phyloP scores from a whole-genome alignment of 2,113 vertebrate genomes.

The Haemorhous mexicanus region DNA sequence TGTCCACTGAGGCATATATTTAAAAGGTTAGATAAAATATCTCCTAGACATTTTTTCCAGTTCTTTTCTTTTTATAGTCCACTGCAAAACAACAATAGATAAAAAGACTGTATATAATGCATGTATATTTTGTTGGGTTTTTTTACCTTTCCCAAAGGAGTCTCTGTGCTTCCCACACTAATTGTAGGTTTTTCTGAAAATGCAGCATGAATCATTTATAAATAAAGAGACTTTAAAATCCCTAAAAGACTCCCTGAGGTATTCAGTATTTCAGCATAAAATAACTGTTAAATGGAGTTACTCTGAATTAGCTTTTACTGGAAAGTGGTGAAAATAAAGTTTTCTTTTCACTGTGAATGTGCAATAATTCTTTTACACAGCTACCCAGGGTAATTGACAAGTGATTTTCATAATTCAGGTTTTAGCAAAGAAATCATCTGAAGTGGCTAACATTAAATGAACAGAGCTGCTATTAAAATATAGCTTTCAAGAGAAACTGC shows the following conservation, averaged over 20 bases:
- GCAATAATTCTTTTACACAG: constrained; percentile 80
- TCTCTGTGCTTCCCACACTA: constrained; percentile 84
- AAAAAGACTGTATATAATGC: constrained; percentile 61
- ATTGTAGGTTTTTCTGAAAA: constrained; percentile 89
- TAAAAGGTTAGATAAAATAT: constrained; percentile 70
- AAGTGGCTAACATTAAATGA: constrained; percentile 61
- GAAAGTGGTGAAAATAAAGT: constrained; percentile 84
- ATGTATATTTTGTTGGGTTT: constrained; percentile 61
- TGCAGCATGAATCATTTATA: constrained; percentile 88
- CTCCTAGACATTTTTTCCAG: constrained; percentile 35
- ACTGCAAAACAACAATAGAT: constrained; percentile 71
- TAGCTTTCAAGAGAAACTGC: constrained; percentile 39
- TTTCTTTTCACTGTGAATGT: constrained; percentile 77
- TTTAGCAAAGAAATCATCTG: constrained; percentile 70
- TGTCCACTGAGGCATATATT: constrained; percentile 53
- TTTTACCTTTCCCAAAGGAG: constrained; percentile 80
- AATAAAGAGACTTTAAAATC: constrained; percentile 88
- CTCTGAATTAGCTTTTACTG: constrained; percentile 87
- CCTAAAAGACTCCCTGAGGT: constrained; percentile 84
- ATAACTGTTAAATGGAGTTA: constrained; percentile 88
- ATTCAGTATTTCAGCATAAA: constrained; percentile 84
- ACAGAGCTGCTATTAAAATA: constrained; percentile 34
- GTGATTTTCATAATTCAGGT: constrained; percentile 78
- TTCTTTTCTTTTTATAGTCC: constrained; percentile 72
- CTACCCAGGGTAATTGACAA: constrained; percentile 76